Base-by-base conservation (phyloP, 2,797 vertebrate genomes). In the Poeciliopsis gracilis region DNA sequence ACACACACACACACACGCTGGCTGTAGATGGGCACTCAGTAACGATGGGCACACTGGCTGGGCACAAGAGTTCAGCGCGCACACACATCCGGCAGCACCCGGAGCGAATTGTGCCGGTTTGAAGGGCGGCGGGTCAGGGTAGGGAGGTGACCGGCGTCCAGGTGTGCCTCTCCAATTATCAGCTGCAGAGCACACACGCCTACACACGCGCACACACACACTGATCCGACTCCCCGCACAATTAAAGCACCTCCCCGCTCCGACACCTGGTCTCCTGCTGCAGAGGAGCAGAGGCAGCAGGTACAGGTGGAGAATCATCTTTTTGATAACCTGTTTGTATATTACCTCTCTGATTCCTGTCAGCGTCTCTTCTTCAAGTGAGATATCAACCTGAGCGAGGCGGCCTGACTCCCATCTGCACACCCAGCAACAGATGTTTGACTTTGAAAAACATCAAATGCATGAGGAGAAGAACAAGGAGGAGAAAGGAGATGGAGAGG, bases 151-250 rank as follows among this genome's bases (percentile, higher is more conserved):
- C 84, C 82, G 82, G 88, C 86, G 77, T 92, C 91, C 93, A 94
- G 91, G 92, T 94, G 93, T 89, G 91, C 79, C 72, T 87, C 85
- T 85, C 92, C 91, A 94, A 93, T 94, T 94, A 94, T 94, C 84
- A 83, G 81, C 82, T 85, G 79, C 86, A 77, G 86, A 77, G 46
- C 6, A 73, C 73, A 57, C 73, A 20, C 30, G 53, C 75, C 72
- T 3, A 2, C 72, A 71, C 8, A 75, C n/a, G n/a, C 73, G 53
- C 30, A 66, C 72, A 49, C 47, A 72, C 5, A 2, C 70, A 55
- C 51, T 3, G 49, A 53, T 25, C 49, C 89, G 84, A 88, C 81
- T 85, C 81, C 72, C 70, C 73, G 79, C 77, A 90, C 91, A 92
- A 93, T 92, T 93, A 92, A 91, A 88, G 86, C 82, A 77, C 73